Evolutionary conservation across 2,888 invertebrate species (phyloP).

Genomic region (Carcina quercana): DNA sequence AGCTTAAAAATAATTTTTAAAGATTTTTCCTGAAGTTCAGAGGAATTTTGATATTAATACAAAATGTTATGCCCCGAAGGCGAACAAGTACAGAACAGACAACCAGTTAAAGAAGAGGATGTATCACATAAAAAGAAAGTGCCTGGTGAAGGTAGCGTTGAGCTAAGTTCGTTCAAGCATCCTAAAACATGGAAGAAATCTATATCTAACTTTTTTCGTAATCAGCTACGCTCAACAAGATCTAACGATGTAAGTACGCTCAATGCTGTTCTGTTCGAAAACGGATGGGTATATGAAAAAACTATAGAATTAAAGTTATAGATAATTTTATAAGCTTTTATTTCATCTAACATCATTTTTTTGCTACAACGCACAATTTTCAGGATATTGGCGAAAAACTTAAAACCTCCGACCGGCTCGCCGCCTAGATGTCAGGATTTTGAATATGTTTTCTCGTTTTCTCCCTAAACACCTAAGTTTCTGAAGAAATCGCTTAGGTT

Average conservation of each 20-base stretch:
- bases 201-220: conserved; percentile 59
- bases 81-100: conserved; percentile 33
- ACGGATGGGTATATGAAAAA: too few relatives aligned
- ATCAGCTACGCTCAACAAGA: conserved; percentile 56
- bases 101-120: conserved; percentile 36
- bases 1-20: conserved; percentile 38
- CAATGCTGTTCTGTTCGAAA: too few relatives aligned
- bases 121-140: conserved; percentile 32
- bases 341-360: too few relatives aligned
- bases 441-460: too few relatives aligned
- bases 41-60: conserved; percentile 28
- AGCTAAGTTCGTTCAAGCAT: conserved; percentile 49
- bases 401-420: too few relatives aligned
- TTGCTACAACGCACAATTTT: too few relatives aligned
- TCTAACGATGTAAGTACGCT: conserved; percentile 64
- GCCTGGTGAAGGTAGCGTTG: conserved; percentile 42
- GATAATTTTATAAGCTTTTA: too few relatives aligned
- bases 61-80: conserved; percentile 60
- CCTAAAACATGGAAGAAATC: conserved; percentile 65
- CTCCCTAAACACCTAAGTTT: too few relatives aligned
- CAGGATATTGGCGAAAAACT: too few relatives aligned
- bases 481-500: too few relatives aligned
- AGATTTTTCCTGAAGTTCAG: conserved; percentile 31
- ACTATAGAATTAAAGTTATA: too few relatives aligned
- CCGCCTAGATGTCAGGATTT: too few relatives aligned